Evolutionary conservation across 2,797 vertebrate genomes (phyloP).

Genomic region (Acridotheres tristis): DNA sequence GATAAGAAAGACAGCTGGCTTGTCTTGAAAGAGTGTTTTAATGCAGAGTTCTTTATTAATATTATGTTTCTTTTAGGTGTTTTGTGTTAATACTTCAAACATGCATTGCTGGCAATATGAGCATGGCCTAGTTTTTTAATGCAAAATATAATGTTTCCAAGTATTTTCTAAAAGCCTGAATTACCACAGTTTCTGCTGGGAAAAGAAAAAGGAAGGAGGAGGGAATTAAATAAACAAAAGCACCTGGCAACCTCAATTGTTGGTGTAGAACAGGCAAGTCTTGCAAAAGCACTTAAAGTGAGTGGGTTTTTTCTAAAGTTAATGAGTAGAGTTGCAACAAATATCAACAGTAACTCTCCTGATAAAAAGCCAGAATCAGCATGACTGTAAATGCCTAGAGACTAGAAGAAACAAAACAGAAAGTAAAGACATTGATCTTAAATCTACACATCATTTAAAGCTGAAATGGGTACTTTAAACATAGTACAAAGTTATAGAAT

Average conservation of each 20-base stretch:
- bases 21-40: slow-evolving; percentile 54
- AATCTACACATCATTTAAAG: not conserved
- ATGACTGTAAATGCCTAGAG: not conserved
- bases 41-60: slow-evolving; percentile 17
- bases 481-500: not conserved
- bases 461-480: not conserved
- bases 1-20: slow-evolving; percentile 28
- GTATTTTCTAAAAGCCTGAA: slow-evolving; percentile 16
- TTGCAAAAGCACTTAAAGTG: not conserved
- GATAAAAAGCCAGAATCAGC: not conserved
- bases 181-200: slow-evolving; percentile 14
- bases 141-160: slow-evolving; percentile 43
- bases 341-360: not conserved
- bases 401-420: not conserved
- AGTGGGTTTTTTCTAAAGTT: not conserved
- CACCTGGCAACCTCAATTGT: slow-evolving; percentile 13
- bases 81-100: slow-evolving; percentile 46
- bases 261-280: not conserved
- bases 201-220: not conserved
- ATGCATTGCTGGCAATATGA: slow-evolving; percentile 4
- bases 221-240: slow-evolving; percentile 34
- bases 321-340: not conserved
- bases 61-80: slow-evolving; percentile 45
- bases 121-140: slow-evolving; percentile 8
- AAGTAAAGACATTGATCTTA: not conserved